Base-by-base conservation (phyloP, 1,140 invertebrate genomes). In the Dendrolimus kikuchii region DNA sequence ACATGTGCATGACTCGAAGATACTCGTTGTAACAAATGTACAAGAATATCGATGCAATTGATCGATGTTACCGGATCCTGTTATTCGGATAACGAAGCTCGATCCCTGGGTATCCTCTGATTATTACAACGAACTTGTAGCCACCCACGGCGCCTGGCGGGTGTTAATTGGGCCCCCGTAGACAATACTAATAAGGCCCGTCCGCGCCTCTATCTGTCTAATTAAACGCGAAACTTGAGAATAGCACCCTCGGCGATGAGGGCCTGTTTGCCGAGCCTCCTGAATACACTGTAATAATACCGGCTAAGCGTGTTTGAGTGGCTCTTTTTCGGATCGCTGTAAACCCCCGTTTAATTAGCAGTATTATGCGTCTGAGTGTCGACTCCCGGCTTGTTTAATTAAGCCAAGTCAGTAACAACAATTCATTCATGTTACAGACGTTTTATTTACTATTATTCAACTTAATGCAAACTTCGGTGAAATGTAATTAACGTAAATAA, bases 161-260 rank as follows among this genome's bases (percentile, higher is more conserved):
- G 82, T 78, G 82, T 83, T 86, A 86, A 83, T 86, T 86, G 82
- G 82, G 79, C 79, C 79, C 79, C 81, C 77, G 79, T 81, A 86
- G 82, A 86, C 82, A 86, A 86, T 86, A 83, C 82, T 86, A 86
- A 86, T 86, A 86, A 86, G 82, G 76, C 81, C 71, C 76, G 79
- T 80, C 79, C 79, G 80, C 74, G 79, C 77, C 71, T 82, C 79
- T 82, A 82, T 86, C 81, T 81, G 81, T 86, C 82, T 83, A 86
- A 86, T 86, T 86, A 86, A 83, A 86, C 81, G 80, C 78, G 79
- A 82, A 86, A 86, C 82, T 83, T 71, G 81, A 86, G 81, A 83
- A 78, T 71, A 82, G 80, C 77, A 79, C 82, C 80, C 82, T 86
- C 77, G 63, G 67, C 71, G 75, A 72, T 64, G 71, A 80, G 78